Percentiles rank a stretch among this genome's conserved stretches.
Evolutionary conservation across 2,888 invertebrate species (phyloP).

Genomic region (Hyppa rectilinea): DNA sequence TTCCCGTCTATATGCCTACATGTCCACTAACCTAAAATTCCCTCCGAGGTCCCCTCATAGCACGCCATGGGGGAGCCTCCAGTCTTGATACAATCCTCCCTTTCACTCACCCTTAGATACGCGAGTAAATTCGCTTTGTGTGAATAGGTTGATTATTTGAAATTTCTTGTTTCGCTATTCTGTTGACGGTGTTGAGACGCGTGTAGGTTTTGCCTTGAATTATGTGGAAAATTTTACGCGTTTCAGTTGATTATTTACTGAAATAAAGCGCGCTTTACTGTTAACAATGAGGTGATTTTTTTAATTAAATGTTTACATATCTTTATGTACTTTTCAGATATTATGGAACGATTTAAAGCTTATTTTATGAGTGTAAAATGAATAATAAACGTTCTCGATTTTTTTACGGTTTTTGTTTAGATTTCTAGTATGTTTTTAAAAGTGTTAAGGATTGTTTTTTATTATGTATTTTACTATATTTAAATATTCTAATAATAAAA

Average conservation of each 20-base stretch:
- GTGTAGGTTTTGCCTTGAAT: slow-evolving; percentile 57
- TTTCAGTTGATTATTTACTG: slow-evolving; percentile 36
- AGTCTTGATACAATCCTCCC: slow-evolving; percentile 88
- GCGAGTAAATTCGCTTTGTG: slow-evolving; percentile 87
- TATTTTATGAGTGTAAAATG: background rate
- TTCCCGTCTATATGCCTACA: slow-evolving; percentile 91
- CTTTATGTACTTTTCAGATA: background rate
- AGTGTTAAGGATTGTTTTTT: background rate
- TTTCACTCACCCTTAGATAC: slow-evolving; percentile 88
- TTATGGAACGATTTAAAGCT: background rate
- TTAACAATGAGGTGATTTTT: background rate
- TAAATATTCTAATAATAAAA: too few species aligned
- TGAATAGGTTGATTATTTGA: slow-evolving; percentile 88
- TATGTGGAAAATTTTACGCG: slow-evolving; percentile 65
- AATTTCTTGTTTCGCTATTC: slow-evolving; percentile 81
- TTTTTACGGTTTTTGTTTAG: background rate
- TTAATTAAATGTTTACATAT: background rate
- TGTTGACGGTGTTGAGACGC: slow-evolving; percentile 69
- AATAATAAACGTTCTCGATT: background rate
- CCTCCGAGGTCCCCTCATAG: slow-evolving; percentile 86
- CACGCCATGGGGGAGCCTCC: slow-evolving; percentile 86
- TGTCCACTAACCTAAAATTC: slow-evolving; percentile 91
- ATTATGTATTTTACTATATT: background rate
- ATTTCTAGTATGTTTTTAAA: background rate
- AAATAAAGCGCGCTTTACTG: background rate